Conservation (phyloP, 2,113 vertebrate genomes). For the Microcebus ravelobensis region DNA sequence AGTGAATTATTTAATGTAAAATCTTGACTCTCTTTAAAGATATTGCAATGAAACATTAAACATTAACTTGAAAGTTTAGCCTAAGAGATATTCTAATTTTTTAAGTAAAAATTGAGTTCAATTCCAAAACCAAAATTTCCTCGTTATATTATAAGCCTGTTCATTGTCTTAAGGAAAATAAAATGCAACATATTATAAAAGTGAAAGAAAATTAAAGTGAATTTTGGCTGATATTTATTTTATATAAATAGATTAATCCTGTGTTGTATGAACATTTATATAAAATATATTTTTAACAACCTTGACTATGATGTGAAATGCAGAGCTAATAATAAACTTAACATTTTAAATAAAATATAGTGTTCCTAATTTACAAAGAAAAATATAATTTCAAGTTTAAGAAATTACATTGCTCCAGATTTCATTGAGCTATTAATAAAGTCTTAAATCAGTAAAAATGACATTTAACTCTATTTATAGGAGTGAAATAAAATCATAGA, state of each 20-base stretch:
- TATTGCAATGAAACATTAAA: background rate
- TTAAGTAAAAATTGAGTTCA: slow-evolving; percentile 32
- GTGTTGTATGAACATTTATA: background rate
- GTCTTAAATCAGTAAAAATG: background rate
- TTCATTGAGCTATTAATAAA: background rate
- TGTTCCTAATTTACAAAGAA: background rate
- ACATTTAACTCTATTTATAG: background rate
- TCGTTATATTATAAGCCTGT: slow-evolving; percentile 38
- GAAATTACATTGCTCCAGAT: background rate
- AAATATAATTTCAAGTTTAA: background rate
- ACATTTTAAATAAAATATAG: background rate
- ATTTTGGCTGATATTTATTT: background rate
- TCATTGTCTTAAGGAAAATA: slow-evolving; percentile 49
- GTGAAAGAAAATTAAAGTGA: background rate
- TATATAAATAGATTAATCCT: background rate
- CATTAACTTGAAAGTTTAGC: background rate
- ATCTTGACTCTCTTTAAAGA: background rate
- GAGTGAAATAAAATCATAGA: background rate
- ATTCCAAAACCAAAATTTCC: slow-evolving; percentile 27
- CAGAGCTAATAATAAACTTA: background rate
- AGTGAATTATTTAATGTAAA: background rate
- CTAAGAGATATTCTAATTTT: background rate
- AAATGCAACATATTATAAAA: slow-evolving; percentile 20
- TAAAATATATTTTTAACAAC: background rate
- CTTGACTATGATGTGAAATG: background rate